Conservation (phyloP, 2,888 invertebrate species). For the Cremastinae sp. region DNA sequence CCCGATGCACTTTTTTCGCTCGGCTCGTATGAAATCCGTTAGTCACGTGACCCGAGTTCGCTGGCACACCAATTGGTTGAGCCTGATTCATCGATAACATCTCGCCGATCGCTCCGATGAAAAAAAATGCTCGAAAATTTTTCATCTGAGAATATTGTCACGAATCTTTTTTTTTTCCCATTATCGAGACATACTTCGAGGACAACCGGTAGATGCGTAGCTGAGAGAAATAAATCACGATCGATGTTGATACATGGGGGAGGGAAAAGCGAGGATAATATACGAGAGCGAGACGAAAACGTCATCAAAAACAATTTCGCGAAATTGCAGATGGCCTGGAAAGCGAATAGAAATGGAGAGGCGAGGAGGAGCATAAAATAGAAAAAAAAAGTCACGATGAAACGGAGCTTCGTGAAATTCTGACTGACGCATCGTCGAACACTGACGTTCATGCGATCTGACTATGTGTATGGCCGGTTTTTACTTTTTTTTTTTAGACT, state of each 20-base stretch:
- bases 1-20: too few relatives aligned
- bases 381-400: too few relatives aligned
- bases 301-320: constrained; percentile 52
- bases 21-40: too few relatives aligned
- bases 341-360: too few relatives aligned
- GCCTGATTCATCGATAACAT: too few relatives aligned
- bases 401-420: constrained; percentile 37
- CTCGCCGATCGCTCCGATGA: too few relatives aligned
- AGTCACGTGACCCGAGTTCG: too few relatives aligned
- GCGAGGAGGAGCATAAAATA: constrained; percentile 21
- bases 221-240: constrained; percentile 13
- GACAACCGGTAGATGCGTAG: constrained; percentile 16
- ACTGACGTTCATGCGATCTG: constrained; percentile 37
- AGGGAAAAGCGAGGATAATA: not conserved
- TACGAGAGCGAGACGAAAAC: constrained; percentile 13
- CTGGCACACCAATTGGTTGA: too few relatives aligned
- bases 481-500: constrained; percentile 12
- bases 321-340: constrained; percentile 50
- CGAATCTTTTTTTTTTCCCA: too few relatives aligned
- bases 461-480: not conserved
- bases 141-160: too few relatives aligned
- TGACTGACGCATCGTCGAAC: constrained; percentile 51
- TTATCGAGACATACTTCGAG: too few relatives aligned
- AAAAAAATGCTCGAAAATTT: too few relatives aligned
- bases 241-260: constrained; percentile 3